Evolutionary conservation across 2,888 invertebrate species (phyloP).

Genomic region (Orthosia incerta): DNA sequence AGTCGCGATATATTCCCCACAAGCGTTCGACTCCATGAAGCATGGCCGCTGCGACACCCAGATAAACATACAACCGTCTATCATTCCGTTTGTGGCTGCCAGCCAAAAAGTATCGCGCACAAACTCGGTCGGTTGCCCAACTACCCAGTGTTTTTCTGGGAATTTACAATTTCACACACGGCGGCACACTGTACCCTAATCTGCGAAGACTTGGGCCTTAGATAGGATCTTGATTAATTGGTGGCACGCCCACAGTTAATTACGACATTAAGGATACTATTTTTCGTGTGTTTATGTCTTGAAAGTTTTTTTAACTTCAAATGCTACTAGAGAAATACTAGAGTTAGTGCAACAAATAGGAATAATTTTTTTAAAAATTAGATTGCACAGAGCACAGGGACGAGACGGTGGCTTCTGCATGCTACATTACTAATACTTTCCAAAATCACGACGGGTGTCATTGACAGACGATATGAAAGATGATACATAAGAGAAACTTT

Average conservation of each 20-base stretch:
- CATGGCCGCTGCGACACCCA: conserved; percentile 31
- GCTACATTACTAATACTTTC: too few species aligned
- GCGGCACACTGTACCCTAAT: conserved; percentile 41
- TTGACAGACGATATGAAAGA: too few species aligned
- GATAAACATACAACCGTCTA: conserved; percentile 52
- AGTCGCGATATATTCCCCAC: conserved; percentile 35
- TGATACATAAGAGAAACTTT: too few species aligned
- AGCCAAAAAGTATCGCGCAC: conserved; percentile 54
- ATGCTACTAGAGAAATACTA: background rate
- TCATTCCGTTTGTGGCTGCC: conserved; percentile 52
- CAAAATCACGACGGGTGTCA: too few species aligned
- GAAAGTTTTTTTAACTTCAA: background rate
- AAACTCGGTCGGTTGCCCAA: conserved; percentile 16
- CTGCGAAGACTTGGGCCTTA: conserved; percentile 26
- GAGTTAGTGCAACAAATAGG: background rate
- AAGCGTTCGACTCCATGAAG: conserved; percentile 50
- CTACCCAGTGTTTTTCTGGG: conserved; percentile 45
- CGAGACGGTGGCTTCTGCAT: too few species aligned
- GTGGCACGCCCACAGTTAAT: conserved; percentile 33
- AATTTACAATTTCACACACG: conserved; percentile 61
- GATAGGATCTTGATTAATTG: conserved; percentile 59
- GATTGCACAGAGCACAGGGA: too few species aligned
- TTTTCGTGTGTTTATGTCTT: background rate
- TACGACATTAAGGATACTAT: conserved; percentile 20
- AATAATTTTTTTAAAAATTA: background rate